phyloP scores from a whole-genome alignment of 1,140 invertebrate species.

The Micrasema longulum region DNA sequence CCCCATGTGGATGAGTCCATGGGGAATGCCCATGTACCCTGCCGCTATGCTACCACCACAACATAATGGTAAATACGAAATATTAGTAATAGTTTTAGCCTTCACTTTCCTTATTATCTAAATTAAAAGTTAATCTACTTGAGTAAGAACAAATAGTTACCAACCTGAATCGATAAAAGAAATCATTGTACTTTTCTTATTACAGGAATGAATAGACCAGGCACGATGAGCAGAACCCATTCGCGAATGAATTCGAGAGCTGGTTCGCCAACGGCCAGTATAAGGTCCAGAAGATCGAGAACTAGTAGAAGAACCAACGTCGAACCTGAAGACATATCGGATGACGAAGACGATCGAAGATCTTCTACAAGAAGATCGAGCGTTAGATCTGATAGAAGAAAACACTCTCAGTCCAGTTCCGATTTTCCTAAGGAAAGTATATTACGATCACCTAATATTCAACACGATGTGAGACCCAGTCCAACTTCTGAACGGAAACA shows the following conservation, averaged over 20 bases:
- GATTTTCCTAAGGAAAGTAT: constrained; percentile 38
- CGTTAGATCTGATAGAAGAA: constrained; percentile 58
- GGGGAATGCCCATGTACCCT: constrained; percentile 62
- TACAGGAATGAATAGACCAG: constrained; percentile 42
- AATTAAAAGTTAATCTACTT: too few relatives aligned
- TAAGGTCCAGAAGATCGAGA: constrained; percentile 74
- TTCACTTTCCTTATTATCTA: too few relatives aligned
- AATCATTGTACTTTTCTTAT: not conserved
- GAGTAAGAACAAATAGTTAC: too few relatives aligned
- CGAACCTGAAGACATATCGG: constrained; percentile 56
- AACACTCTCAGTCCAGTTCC: constrained; percentile 39
- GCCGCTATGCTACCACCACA: constrained; percentile 61
- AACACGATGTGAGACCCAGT: constrained; percentile 22
- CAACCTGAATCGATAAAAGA: too few relatives aligned
- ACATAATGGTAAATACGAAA: constrained; percentile 50
- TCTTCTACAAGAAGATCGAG: constrained; percentile 56
- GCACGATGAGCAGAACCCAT: constrained; percentile 57
- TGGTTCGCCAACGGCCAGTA: constrained; percentile 76
- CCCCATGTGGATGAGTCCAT: constrained; percentile 61
- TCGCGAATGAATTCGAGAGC: constrained; percentile 70
- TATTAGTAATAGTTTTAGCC: too few relatives aligned
- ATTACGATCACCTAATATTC: constrained; percentile 3
- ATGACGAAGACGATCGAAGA: constrained; percentile 57
- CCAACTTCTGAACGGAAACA: constrained; percentile 18
- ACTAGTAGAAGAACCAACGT: constrained; percentile 59